Percentiles rank a stretch among this genome's conserved stretches.
phyloP scores from a whole-genome alignment of 1,140 invertebrate genomes.

The Euglossa dilemma region DNA sequence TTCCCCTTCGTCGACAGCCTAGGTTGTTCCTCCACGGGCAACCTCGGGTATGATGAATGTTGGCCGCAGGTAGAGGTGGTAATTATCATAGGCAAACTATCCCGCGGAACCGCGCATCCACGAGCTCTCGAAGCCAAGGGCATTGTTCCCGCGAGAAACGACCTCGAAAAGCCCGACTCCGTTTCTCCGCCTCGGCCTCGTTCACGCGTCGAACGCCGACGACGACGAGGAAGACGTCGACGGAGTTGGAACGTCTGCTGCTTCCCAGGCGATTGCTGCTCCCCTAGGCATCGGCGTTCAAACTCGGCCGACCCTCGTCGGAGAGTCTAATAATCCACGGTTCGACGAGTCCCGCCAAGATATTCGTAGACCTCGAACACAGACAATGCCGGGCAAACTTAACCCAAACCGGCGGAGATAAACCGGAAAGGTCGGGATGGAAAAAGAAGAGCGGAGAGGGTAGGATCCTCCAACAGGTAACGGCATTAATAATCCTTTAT shows the following conservation, averaged over 20 bases:
- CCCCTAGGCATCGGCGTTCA: neutral
- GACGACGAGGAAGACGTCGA: too few relatives aligned
- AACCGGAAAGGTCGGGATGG: neutral
- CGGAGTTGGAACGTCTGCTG: too few relatives aligned
- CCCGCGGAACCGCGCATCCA: neutral
- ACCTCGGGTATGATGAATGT: slow-evolving; percentile 22
- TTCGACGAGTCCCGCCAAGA: neutral
- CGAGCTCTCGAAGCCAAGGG: neutral
- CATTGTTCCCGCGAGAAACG: neutral
- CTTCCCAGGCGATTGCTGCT: neutral
- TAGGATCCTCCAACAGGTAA: neutral
- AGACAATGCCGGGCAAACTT: neutral
- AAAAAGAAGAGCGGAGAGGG: neutral
- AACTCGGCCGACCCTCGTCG: slow-evolving; percentile 12
- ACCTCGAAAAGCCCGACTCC: neutral
- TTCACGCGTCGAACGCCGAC: neutral
- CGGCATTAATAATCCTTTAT: slow-evolving; percentile 29
- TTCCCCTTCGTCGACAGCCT: neutral
- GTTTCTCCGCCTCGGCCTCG: neutral
- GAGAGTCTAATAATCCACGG: slow-evolving; percentile 24
- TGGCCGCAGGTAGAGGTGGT: slow-evolving; percentile 4
- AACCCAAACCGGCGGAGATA: neutral
- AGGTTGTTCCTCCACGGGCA: neutral
- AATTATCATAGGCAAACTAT: slow-evolving; percentile 34
- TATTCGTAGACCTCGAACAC: neutral